These are phyloP conservation scores for Dryas iulia DNA, from an alignment of 1,140 invertebrate species.

Conservation along the genomic window DNA sequence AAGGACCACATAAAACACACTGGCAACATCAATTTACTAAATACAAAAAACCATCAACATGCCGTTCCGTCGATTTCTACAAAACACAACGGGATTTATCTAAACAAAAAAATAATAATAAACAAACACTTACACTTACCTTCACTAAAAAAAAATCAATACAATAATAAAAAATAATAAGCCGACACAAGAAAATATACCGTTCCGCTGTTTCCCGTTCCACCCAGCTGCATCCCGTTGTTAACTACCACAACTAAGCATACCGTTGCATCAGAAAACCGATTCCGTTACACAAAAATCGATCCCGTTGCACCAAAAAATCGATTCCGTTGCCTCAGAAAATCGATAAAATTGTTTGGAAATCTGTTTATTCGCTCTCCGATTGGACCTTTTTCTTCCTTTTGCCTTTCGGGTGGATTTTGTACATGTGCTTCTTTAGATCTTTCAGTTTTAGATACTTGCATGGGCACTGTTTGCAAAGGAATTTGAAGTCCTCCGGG, in stretches of 20 bases:
- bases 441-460: slow-evolving; percentile 58
- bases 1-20: neutral
- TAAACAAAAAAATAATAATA: neutral
- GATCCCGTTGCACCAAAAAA: neutral
- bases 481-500: slow-evolving; percentile 55
- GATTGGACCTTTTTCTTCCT: slow-evolving; percentile 45
- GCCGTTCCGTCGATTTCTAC: too few relatives aligned
- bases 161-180: neutral
- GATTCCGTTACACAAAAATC: neutral
- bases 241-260: neutral
- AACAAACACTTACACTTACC: neutral
- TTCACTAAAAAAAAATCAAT: too few relatives aligned
- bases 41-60: neutral
- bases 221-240: neutral
- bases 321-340: slow-evolving; percentile 7
- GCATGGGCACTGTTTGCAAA: slow-evolving; percentile 53
- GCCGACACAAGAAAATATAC: neutral
- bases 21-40: neutral
- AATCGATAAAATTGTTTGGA: neutral
- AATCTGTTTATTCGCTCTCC: slow-evolving; percentile 38
- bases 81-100: neutral
- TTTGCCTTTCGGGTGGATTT: slow-evolving; percentile 55
- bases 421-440: slow-evolving; percentile 57
- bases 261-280: too few relatives aligned
- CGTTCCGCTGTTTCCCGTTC: too few relatives aligned